Conservation (phyloP, 92 coral and sea anemone species). For the Siderastrea radians region DNA sequence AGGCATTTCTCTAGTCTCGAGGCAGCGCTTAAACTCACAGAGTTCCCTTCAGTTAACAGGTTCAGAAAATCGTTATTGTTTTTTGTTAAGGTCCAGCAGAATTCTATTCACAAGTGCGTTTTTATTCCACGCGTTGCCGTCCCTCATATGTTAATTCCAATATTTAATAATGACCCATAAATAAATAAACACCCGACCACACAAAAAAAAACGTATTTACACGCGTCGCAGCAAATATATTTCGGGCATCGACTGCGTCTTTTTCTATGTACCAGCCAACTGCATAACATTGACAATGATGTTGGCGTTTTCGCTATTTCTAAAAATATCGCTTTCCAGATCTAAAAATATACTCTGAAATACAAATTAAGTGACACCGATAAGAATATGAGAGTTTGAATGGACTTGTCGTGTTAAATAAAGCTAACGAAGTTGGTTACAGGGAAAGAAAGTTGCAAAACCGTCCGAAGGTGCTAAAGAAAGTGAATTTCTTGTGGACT, state of each 20-base stretch:
- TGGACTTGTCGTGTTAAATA: too few species aligned
- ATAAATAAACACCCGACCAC: conserved; percentile 1
- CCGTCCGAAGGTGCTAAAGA: too few species aligned
- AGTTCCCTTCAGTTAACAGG: background rate
- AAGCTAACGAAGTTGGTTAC: too few species aligned
- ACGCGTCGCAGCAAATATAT: background rate
- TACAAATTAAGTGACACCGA: background rate
- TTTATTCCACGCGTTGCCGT: background rate
- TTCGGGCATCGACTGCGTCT: background rate
- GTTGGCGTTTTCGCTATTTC: conserved; percentile 11
- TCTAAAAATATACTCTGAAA: conserved; percentile 9
- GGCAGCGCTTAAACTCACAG: too few species aligned
- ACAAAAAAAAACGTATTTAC: background rate
- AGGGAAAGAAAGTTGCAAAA: too few species aligned
- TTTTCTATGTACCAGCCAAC: background rate
- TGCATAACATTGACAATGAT: background rate
- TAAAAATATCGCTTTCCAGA: background rate
- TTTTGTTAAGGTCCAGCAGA: background rate
- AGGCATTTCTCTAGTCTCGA: too few species aligned
- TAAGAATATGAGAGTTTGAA: too few species aligned
- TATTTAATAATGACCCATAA: background rate
- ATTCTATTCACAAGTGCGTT: background rate
- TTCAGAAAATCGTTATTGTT: background rate
- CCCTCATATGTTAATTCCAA: background rate
- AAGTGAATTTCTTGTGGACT: too few species aligned